A percentile compares a stretch with the other conserved stretches of the same genome.
These are phyloP conservation scores for Percopsis transmontana DNA, from an alignment of 2,113 vertebrate genomes.

Conservation along the genomic window DNA sequence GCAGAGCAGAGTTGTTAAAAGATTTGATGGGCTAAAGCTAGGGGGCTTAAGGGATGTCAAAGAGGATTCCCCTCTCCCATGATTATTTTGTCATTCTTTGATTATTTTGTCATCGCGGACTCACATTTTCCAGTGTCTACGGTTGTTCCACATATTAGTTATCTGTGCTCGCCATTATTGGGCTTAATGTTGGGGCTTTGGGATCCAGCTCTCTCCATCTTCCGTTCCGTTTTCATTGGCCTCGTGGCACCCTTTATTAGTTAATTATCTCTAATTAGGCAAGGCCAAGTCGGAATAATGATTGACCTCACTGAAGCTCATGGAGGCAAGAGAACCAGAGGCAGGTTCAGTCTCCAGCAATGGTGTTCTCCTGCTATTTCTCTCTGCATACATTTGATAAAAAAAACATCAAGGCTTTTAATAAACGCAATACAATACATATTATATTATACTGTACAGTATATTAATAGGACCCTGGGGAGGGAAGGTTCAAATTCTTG, in stretches of 20 bases:
- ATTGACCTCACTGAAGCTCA: slow-evolving; percentile 25
- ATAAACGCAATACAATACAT: neutral
- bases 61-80: slow-evolving; percentile 63
- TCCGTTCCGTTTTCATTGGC: slow-evolving; percentile 35
- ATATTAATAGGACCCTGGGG: neutral
- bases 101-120: slow-evolving; percentile 69
- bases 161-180: slow-evolving; percentile 46
- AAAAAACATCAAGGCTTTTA: neutral
- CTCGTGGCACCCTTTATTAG: slow-evolving; percentile 32
- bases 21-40: slow-evolving; percentile 55
- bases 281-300: slow-evolving; percentile 31
- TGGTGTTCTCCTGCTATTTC: too few species aligned
- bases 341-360: slow-evolving; percentile 24
- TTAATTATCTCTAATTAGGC: slow-evolving; percentile 50
- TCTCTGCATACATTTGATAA: too few species aligned
- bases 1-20: slow-evolving; percentile 61
- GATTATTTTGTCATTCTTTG: slow-evolving; percentile 72
- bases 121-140: slow-evolving; percentile 63
- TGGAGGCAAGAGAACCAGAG: slow-evolving; percentile 1
- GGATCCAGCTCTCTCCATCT: slow-evolving; percentile 29
- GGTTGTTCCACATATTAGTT: slow-evolving; percentile 56
- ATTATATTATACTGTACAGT: neutral
- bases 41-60: slow-evolving; percentile 52
- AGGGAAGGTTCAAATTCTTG: neutral
- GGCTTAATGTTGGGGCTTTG: slow-evolving; percentile 22